Conservation (phyloP, 2,797 vertebrate species). For the Sitta carolinensis region DNA sequence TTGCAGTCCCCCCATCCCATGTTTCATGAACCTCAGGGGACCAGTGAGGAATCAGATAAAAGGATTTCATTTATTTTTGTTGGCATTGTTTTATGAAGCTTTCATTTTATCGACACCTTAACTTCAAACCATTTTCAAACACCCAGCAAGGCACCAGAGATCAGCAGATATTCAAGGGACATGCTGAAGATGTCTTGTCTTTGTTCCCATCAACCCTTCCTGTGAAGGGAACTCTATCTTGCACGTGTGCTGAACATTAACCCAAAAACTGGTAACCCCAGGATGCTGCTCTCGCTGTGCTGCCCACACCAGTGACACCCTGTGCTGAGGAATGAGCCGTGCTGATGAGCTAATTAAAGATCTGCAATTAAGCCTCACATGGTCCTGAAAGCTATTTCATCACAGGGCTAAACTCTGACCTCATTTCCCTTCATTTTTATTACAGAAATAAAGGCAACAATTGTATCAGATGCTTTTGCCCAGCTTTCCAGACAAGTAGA, state of each 20-base stretch:
- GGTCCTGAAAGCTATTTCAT: background rate
- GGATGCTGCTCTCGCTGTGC: background rate
- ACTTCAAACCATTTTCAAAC: slow-evolving; percentile 1
- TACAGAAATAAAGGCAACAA: background rate
- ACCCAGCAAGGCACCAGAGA: background rate
- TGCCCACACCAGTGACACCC: background rate
- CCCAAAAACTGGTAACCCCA: background rate
- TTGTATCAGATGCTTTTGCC: background rate
- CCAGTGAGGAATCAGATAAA: background rate
- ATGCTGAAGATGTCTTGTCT: background rate
- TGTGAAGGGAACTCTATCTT: background rate
- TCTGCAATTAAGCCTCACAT: background rate
- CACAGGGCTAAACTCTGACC: background rate
- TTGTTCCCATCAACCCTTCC: background rate
- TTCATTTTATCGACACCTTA: background rate
- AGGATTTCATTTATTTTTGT: slow-evolving; percentile 12
- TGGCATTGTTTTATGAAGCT: slow-evolving; percentile 32
- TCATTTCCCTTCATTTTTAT: background rate
- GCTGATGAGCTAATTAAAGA: background rate
- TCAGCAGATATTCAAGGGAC: background rate
- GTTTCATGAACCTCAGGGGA: background rate
- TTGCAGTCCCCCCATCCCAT: background rate
- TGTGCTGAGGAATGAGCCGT: background rate
- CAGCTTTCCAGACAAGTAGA: background rate
- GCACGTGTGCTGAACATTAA: background rate